Percentiles rank a stretch among this genome's conserved stretches.
phyloP scores from a whole-genome alignment of 2,113 vertebrate species.

The Hemicordylus capensis region DNA sequence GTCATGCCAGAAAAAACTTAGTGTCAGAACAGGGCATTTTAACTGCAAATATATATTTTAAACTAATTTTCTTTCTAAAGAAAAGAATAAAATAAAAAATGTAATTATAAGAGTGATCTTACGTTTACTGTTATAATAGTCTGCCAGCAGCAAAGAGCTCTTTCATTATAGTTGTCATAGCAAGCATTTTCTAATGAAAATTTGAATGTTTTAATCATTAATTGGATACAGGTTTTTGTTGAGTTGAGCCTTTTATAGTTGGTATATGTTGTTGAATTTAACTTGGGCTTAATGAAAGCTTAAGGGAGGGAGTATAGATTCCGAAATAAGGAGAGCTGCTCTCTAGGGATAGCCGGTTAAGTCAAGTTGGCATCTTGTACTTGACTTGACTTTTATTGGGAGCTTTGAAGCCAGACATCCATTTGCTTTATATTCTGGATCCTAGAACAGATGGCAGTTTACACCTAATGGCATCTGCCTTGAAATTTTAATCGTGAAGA shows the following conservation, averaged over 20 bases:
- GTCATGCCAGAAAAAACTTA: constrained; percentile 60
- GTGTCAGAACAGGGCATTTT: constrained; percentile 57
- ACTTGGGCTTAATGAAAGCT: background rate
- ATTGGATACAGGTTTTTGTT: background rate
- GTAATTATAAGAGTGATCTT: constrained; percentile 22
- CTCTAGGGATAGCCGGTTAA: constrained; percentile 6
- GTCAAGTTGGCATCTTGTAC: constrained; percentile 3
- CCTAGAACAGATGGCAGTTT: background rate
- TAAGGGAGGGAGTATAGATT: too few relatives aligned
- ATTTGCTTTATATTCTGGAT: background rate
- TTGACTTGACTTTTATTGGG: background rate
- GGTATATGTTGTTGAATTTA: background rate
- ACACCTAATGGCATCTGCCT: background rate
- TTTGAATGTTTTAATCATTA: constrained; percentile 28
- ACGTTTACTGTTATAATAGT: constrained; percentile 32
- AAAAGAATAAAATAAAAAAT: constrained; percentile 36
- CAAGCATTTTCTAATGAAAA: background rate
- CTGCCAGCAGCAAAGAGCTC: constrained; percentile 1
- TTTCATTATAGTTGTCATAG: constrained; percentile 2
- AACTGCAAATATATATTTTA: constrained; percentile 50
- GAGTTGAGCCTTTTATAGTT: constrained; percentile 2
- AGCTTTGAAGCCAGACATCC: background rate
- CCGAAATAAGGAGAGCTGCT: background rate
- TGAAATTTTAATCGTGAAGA: constrained; percentile 10
- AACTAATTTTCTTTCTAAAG: constrained; percentile 50